Evolutionary conservation across 2,888 invertebrate genomes (phyloP).

Genomic region (Nasonia oneida): DNA sequence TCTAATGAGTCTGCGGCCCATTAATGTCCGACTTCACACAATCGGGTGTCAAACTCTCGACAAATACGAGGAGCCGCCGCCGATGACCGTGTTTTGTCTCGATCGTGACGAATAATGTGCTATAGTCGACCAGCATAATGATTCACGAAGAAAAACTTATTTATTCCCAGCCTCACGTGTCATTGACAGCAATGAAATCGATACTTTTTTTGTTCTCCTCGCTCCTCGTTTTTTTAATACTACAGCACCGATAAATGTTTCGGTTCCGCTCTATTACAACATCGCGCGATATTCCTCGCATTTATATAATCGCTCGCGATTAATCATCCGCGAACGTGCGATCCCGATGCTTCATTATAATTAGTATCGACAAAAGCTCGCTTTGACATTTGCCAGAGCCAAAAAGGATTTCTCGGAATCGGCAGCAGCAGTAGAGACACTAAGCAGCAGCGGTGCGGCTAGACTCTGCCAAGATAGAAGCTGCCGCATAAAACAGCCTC

Average conservation of each 20-base stretch:
- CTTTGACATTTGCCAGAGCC: slow-evolving; percentile 18
- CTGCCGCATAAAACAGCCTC: slow-evolving; percentile 21
- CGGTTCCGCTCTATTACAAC: background rate
- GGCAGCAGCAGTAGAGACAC: background rate
- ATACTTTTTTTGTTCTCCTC: background rate
- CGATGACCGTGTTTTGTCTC: background rate
- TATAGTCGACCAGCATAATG: background rate
- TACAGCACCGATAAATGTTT: background rate
- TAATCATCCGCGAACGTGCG: background rate
- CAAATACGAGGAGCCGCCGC: slow-evolving; percentile 15
- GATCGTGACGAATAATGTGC: background rate
- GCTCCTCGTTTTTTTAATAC: background rate
- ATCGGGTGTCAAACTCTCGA: slow-evolving; percentile 29
- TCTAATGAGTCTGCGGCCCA: background rate
- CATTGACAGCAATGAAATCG: slow-evolving; percentile 24
- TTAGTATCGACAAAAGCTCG: slow-evolving; percentile 43
- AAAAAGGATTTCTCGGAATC: slow-evolving; percentile 38
- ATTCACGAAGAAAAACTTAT: slow-evolving; percentile 28
- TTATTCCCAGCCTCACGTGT: background rate
- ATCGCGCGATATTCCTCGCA: background rate
- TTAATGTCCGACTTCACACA: slow-evolving; percentile 20
- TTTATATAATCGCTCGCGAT: background rate
- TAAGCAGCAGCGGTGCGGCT: background rate
- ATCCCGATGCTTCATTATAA: slow-evolving; percentile 26
- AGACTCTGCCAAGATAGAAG: slow-evolving; percentile 17